These are phyloP conservation scores for Encarsia formosa DNA, from an alignment of 2,888 invertebrate genomes.

Conservation along the genomic window DNA sequence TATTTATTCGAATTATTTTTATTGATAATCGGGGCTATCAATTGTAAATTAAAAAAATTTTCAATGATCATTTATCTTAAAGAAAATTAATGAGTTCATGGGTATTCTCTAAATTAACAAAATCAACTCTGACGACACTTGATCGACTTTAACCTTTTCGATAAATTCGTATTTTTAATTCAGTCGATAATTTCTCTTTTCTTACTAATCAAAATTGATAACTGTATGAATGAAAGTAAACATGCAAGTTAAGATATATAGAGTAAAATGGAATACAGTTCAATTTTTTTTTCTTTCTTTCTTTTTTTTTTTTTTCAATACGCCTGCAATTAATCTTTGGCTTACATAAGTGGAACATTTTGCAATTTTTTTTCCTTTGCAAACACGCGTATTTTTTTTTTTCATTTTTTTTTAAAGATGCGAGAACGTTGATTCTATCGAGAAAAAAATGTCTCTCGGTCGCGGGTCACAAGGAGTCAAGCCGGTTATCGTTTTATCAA, in stretches of 20 bases:
- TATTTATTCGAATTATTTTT: too few species aligned
- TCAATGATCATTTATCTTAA: neutral
- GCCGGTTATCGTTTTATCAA: conserved; percentile 42
- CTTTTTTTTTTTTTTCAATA: conserved; percentile 1
- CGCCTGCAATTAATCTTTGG: neutral
- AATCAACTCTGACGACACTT: conserved; percentile 17
- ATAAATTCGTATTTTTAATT: conserved; percentile 23
- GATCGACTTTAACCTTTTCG: conserved; percentile 24
- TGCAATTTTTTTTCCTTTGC: too few species aligned
- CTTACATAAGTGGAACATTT: conserved; percentile 2
- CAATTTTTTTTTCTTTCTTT: neutral
- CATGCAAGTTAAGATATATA: neutral
- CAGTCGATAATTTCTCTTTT: conserved; percentile 17
- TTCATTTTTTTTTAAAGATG: neutral
- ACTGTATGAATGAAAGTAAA: conserved; percentile 10
- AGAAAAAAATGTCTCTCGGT: conserved; percentile 38
- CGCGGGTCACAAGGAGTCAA: conserved; percentile 39
- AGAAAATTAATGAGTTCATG: conserved; percentile 3
- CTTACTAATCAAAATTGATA: conserved; percentile 18
- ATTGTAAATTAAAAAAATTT: neutral
- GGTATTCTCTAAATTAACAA: conserved; percentile 3
- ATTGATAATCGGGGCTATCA: neutral
- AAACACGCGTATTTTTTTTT: neutral
- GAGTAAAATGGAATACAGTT: conserved; percentile 7
- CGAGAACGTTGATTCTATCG: neutral